These are phyloP conservation scores for Orchestes rusci DNA, from an alignment of 2,888 invertebrate species.

Conservation along the genomic window DNA sequence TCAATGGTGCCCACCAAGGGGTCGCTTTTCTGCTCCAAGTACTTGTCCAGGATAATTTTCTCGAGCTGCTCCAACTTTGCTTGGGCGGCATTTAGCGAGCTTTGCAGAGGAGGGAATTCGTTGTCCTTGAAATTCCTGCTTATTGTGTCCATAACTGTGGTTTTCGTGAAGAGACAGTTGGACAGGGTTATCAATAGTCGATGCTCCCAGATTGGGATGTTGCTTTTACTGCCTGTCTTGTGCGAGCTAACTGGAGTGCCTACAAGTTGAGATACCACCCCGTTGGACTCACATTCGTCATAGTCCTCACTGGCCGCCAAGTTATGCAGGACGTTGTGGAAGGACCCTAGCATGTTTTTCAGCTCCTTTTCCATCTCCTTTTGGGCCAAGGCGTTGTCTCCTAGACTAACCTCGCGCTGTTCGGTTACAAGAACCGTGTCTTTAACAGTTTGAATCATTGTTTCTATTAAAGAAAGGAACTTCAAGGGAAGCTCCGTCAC, in stretches of 20 bases:
- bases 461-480: constrained; percentile 65
- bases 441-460: constrained; percentile 61
- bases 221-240: constrained; percentile 32
- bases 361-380: constrained; percentile 47
- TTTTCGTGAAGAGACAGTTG: constrained; percentile 80
- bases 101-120: constrained; percentile 64
- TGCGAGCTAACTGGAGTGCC: constrained; percentile 50
- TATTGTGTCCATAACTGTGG: constrained; percentile 65
- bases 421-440: constrained; percentile 67
- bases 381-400: constrained; percentile 49
- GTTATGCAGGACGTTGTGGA: constrained; percentile 62
- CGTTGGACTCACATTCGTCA: constrained; percentile 51
- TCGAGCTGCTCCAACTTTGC: constrained; percentile 56
- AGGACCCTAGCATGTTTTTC: constrained; percentile 57
- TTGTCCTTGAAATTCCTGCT: constrained; percentile 58
- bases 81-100: constrained; percentile 62
- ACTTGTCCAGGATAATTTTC: constrained; percentile 65
- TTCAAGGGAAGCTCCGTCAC: constrained; percentile 51
- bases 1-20: constrained; percentile 94
- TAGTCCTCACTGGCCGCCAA: constrained; percentile 65
- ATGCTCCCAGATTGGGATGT: constrained; percentile 64
- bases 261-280: constrained; percentile 56
- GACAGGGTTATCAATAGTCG: constrained; percentile 78
- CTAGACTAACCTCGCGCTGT: constrained; percentile 54
- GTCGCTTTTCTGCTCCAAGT: constrained; percentile 85